Percentiles rank a stretch among this genome's conserved stretches.
Conservation (phyloP, 37 sponge, comb jelly and placozoan genomes). For the Ephydatia muelleri region DNA sequence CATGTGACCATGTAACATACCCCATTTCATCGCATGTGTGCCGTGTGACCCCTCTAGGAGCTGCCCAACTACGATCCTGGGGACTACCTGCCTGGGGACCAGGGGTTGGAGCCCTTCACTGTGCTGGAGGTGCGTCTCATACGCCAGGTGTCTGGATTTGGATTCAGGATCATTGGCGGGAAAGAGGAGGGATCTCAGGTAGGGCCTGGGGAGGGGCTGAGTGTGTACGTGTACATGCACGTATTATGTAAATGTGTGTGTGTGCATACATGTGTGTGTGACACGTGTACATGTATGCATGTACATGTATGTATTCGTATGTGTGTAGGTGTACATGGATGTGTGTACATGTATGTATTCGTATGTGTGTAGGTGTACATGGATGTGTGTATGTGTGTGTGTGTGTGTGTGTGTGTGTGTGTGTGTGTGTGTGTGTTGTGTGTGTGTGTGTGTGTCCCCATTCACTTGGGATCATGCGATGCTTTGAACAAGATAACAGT, state of each 20-base stretch:
- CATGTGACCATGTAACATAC: background rate
- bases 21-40: too few species aligned
- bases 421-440: too few species aligned
- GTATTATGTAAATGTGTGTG: background rate
- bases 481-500: too few species aligned
- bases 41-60: too few species aligned
- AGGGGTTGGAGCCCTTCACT: conserved; percentile 55
- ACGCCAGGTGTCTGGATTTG: conserved; percentile 80
- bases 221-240: background rate
- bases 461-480: too few species aligned
- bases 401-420: conserved; percentile 9
- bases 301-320: conserved; percentile 1
- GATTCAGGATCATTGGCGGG: conserved; percentile 85
- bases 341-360: background rate
- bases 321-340: background rate
- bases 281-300: background rate
- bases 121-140: conserved; percentile 47
- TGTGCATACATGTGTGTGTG: background rate
- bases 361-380: background rate
- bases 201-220: background rate
- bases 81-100: background rate
- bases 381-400: background rate
- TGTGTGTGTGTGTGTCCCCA: background rate
- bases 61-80: background rate
- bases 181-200: conserved; percentile 83